Base-by-base conservation (phyloP, 1,140 invertebrate species). In the Sycophaga agraensis region DNA sequence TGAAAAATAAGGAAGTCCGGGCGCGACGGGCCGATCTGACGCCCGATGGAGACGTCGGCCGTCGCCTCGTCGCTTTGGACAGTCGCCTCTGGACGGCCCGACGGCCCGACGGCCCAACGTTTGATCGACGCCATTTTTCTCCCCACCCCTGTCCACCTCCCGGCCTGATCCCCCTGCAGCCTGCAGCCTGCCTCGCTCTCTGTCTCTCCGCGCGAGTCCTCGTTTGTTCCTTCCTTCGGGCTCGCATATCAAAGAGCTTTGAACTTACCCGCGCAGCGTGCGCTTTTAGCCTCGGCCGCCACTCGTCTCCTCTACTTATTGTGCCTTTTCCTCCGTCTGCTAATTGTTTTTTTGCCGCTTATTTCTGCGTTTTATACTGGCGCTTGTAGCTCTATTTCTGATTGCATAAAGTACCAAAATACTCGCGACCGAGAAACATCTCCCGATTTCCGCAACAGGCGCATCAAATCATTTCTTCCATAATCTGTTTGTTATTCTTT, bases 31-130 rank as follows among this genome's bases (percentile, higher is more conserved):
- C 66, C 62, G 66, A 70, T 68, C 70, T 68, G 70, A 74, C 64
- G 67, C 61, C 26, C 70, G 74, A 79, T 77, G 73, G 75, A 79
- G 75, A 78, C 69, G 69, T 74, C 74, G n/a, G n/a, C n/a, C n/a
- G n/a, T n/a, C n/a, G n/a, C n/a, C 71, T 37, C 45, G 72, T 37
- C 45, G 48, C 57, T 72, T 56, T 66, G 69, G 73, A 73, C 70
- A 75, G 69, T 71, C 69, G 71, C 65, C 60, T 74, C 65, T 68
- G 74, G 28, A 31, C 11, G 28, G 28, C 11, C 5, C 5, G 28
- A 31, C 4, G 28, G 28, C 28, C 11, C 5, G 28, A 31, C 5
- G 28, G 28, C 34, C 69, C 66, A 68, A 75, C 73, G 68, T 73
- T 77, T 78, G 76, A 79, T 77, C 71, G 75, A 78, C 74, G 69